phyloP scores from a whole-genome alignment of 2,888 invertebrate species.

The Philopedon plagiatum region DNA sequence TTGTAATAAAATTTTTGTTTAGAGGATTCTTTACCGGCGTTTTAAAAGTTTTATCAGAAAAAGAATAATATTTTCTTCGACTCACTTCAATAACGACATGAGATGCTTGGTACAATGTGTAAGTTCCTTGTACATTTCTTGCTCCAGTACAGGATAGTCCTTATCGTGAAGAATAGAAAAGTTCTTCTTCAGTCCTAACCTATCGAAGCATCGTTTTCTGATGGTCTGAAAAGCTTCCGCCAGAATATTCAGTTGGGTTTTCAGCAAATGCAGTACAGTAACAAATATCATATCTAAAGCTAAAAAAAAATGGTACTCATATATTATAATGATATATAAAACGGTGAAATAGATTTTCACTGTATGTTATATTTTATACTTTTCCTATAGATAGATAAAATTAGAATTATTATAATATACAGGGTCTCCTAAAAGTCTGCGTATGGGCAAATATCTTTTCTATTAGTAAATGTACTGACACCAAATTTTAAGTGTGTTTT shows the following conservation, averaged over 20 bases:
- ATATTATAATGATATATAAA: too few species aligned
- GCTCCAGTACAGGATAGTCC: constrained; percentile 48
- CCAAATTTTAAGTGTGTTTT: too few species aligned
- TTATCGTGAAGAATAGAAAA: constrained; percentile 46
- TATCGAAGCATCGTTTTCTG: constrained; percentile 49
- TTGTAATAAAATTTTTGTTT: too few species aligned
- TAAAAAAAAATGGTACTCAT: constrained; percentile 33
- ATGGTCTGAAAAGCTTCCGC: constrained; percentile 55
- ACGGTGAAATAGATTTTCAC: too few species aligned
- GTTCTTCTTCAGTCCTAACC: constrained; percentile 43
- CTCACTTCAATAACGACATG: constrained; percentile 55
- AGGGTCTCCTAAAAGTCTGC: too few species aligned
- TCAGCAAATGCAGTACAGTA: constrained; percentile 53
- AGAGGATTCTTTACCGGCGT: too few species aligned
- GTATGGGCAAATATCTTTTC: too few species aligned
- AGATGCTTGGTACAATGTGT: constrained; percentile 56
- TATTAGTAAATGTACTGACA: too few species aligned
- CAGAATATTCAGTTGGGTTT: constrained; percentile 56
- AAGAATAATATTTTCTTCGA: not conserved
- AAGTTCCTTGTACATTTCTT: constrained; percentile 54
- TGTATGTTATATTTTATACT: too few species aligned
- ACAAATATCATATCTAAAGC: constrained; percentile 56
- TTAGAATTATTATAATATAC: too few species aligned
- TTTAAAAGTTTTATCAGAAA: not conserved
- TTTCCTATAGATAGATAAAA: too few species aligned